Evolutionary conservation across 1,140 invertebrate species (phyloP), one percentile per base, ranked within the genome.

Genomic region (Ylistrum balloti): DNA sequence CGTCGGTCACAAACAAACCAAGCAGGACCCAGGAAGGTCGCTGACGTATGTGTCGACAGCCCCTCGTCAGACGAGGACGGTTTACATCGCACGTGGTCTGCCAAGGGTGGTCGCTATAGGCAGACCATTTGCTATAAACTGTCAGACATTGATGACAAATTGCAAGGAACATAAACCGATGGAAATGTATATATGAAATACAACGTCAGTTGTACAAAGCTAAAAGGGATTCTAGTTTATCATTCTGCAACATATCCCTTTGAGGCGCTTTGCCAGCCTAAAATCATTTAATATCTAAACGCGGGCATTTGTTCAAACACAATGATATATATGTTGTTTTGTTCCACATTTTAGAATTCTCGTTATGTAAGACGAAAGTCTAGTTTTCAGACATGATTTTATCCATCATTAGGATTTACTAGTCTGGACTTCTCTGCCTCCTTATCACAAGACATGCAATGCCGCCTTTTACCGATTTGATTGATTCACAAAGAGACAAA

Each of bases 331-430:
- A n/a, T 11, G 3, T 74, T 74, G 56, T 74, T 74, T 74, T n/a
- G 22, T 74, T 74, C n/a, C n/a, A 74, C 56, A 28, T 74, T 74
- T 74, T 74, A 3, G 56, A n/a, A 28, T 74, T 5, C 56, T 74
- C 56, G 56, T 74, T 74, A 74, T 74, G 22, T 74, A 74, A 74
- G 56, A 74, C 56, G 22, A 74, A 74, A 74, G 56, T 74, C 56
- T 74, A 74, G 22, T 74, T 74, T 74, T 74, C 56, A 74, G n/a
- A 74, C 56, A 74, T 74, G 56, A 74, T 74, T 74, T 74, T 74
- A 74, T 74, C 17, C 56, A 74, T 74, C 56, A 28, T 74, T 74
- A 74, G 56, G 56, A 74, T 74, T 74, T 74, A 74, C 56, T 74
- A n/a, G 56, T 74, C 56, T 74, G 56, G 56, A 74, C 56, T 74